Evolutionary conservation across 1,140 invertebrate genomes (phyloP).

Genomic region (Palaemon carinicauda): DNA sequence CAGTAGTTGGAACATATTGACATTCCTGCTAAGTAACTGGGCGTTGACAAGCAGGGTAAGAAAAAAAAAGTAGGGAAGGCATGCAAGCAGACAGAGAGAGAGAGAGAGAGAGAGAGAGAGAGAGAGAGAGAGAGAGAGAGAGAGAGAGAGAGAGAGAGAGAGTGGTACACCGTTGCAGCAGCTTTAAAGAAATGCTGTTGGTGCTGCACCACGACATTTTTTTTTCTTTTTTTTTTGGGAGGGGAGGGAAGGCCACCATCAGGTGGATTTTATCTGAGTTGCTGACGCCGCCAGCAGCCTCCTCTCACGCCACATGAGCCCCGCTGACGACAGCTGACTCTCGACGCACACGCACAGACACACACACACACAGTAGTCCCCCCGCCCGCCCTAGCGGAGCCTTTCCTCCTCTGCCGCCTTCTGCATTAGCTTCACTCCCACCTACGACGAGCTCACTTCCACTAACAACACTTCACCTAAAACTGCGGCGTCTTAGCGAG

Average conservation of each 20-base stretch:
- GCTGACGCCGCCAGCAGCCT: neutral
- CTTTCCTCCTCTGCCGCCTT: too few species aligned
- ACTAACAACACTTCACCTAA: too few species aligned
- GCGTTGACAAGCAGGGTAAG: too few species aligned
- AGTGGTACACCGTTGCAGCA: neutral
- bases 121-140: neutral
- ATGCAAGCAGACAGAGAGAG: neutral
- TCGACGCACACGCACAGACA: too few species aligned
- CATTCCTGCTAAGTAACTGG: too few species aligned
- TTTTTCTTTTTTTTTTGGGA: neutral
- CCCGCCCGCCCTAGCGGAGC: too few species aligned
- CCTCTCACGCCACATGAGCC: neutral
- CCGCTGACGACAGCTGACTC: slow-evolving; percentile 1
- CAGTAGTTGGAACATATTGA: too few species aligned
- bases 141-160: neutral
- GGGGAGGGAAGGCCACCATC: neutral
- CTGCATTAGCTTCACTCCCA: too few species aligned
- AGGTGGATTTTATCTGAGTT: slow-evolving; percentile 6
- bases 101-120: neutral
- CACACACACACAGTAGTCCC: too few species aligned
- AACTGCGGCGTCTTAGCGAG: too few species aligned
- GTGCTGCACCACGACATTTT: neutral
- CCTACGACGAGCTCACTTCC: too few species aligned
- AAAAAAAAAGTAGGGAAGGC: neutral
- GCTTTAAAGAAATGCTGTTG: neutral